Conservation (phyloP, 2,113 vertebrate species). For the Gymnobelideus leadbeateri region DNA sequence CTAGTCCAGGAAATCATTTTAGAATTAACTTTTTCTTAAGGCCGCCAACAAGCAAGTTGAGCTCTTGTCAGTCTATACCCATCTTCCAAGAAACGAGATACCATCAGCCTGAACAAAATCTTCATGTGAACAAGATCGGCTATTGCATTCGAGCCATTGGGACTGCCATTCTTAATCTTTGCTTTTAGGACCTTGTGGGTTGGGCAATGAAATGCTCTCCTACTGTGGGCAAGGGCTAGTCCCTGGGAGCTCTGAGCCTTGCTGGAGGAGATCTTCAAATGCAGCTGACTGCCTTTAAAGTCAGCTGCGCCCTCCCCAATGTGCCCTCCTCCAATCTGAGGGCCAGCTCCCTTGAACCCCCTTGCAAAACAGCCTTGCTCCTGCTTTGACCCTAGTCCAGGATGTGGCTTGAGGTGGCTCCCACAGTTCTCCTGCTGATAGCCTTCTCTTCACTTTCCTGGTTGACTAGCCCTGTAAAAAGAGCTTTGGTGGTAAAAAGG, state of each 20-base stretch:
- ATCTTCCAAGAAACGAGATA: slow-evolving; percentile 62
- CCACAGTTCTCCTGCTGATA: not conserved
- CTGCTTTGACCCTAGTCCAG: not conserved
- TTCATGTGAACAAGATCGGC: not conserved
- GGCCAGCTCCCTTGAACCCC: too few relatives aligned
- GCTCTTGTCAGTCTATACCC: slow-evolving; percentile 50
- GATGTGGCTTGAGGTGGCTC: not conserved
- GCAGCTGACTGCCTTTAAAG: too few relatives aligned
- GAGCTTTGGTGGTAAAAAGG: not conserved
- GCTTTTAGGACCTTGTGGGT: not conserved
- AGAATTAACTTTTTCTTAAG: slow-evolving; percentile 66
- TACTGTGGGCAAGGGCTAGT: not conserved
- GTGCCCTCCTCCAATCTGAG: not conserved
- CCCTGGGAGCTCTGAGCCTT: too few relatives aligned
- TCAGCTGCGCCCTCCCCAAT: too few relatives aligned
- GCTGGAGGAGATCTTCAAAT: not conserved
- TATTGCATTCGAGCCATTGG: not conserved
- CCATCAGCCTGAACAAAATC: not conserved
- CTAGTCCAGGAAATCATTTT: slow-evolving; percentile 72
- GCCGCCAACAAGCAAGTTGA: slow-evolving; percentile 34
- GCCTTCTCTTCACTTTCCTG: not conserved
- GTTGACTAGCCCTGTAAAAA: not conserved
- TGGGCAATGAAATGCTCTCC: not conserved
- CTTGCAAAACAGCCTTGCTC: not conserved
- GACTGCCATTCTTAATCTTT: not conserved